These are phyloP conservation scores for Poeciliopsis turrubarensis DNA, from an alignment of 2,113 vertebrate species.

Conservation along the genomic window DNA sequence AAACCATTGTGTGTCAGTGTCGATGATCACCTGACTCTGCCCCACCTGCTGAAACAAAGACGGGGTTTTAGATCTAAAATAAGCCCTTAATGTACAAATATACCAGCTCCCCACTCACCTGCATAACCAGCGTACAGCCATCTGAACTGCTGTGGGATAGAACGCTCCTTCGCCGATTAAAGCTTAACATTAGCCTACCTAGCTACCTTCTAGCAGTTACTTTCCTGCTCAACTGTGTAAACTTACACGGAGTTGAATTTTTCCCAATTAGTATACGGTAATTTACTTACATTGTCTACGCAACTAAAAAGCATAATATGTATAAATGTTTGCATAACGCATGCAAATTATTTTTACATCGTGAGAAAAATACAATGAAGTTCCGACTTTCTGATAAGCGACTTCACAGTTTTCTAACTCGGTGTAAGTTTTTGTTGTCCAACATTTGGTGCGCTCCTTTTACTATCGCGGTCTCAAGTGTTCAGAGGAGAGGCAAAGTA, in stretches of 20 bases:
- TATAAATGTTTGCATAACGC: rapidly evolving
- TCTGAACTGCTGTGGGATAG: slow-evolving; percentile 49
- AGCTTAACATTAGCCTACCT: slow-evolving; percentile 66
- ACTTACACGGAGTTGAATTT: slow-evolving; percentile 60
- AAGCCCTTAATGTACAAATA: not conserved
- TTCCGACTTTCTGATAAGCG: rapidly evolving
- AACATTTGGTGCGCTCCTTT: slow-evolving; percentile 16
- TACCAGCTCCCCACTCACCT: slow-evolving; percentile 66
- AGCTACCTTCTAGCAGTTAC: slow-evolving; percentile 54
- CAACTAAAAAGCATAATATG: rapidly evolving
- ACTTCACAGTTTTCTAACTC: not conserved
- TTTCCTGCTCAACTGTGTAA: slow-evolving; percentile 19
- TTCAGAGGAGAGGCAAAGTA: too few relatives aligned
- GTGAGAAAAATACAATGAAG: rapidly evolving
- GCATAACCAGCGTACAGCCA: slow-evolving; percentile 85
- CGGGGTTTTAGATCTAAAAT: not conserved
- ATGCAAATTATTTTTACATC: rapidly evolving
- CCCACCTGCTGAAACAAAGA: slow-evolving; percentile 51
- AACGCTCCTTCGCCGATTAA: slow-evolving; percentile 19
- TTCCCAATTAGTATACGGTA: rapidly evolving
- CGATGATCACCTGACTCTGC: slow-evolving; percentile 66
- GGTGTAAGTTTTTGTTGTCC: slow-evolving; percentile 54
- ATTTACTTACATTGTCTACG: not conserved
- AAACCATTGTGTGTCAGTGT: slow-evolving; percentile 24
- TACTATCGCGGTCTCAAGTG: too few relatives aligned